Evolutionary conservation across 2,888 invertebrate species (phyloP).

Genomic region (Gnatocerus cornutus): DNA sequence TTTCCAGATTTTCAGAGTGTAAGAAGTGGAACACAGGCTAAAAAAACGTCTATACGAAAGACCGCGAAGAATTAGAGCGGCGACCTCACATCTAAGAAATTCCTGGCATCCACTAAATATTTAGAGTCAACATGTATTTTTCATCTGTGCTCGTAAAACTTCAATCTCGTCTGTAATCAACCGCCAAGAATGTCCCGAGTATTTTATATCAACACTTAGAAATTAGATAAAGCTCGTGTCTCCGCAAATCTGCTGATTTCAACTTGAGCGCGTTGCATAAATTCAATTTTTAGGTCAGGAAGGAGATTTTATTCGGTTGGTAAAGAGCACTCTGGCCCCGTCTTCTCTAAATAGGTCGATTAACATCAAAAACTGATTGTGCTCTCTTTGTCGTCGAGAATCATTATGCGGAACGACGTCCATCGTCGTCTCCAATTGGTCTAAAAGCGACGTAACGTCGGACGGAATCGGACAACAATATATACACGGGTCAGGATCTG

Average conservation of each 20-base stretch:
- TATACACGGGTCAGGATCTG: slow-evolving; percentile 22
- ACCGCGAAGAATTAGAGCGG: neutral
- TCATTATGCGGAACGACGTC: slow-evolving; percentile 28
- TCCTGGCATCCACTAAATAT: neutral
- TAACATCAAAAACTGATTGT: slow-evolving; percentile 30
- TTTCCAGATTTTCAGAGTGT: slow-evolving; percentile 5
- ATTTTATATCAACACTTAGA: too few species aligned
- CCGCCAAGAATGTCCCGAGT: too few species aligned
- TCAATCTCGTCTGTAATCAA: too few species aligned
- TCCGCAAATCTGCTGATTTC: too few species aligned
- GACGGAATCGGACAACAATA: slow-evolving; percentile 26
- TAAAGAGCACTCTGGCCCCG: slow-evolving; percentile 1
- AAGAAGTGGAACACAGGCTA: slow-evolving; percentile 1
- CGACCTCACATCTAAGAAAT: neutral
- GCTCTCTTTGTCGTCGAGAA: slow-evolving; percentile 14
- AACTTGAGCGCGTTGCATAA: slow-evolving; percentile 1
- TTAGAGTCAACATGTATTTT: neutral
- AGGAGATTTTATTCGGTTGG: slow-evolving; percentile 2
- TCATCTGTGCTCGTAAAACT: neutral
- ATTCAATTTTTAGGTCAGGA: neutral
- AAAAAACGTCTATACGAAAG: neutral
- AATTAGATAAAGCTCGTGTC: too few species aligned
- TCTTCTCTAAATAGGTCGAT: slow-evolving; percentile 1
- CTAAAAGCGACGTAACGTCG: slow-evolving; percentile 23
- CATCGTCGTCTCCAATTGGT: slow-evolving; percentile 24